Evolutionary conservation across 2,797 vertebrate genomes (phyloP).

Genomic region (Macrochelys suwanniensis): DNA sequence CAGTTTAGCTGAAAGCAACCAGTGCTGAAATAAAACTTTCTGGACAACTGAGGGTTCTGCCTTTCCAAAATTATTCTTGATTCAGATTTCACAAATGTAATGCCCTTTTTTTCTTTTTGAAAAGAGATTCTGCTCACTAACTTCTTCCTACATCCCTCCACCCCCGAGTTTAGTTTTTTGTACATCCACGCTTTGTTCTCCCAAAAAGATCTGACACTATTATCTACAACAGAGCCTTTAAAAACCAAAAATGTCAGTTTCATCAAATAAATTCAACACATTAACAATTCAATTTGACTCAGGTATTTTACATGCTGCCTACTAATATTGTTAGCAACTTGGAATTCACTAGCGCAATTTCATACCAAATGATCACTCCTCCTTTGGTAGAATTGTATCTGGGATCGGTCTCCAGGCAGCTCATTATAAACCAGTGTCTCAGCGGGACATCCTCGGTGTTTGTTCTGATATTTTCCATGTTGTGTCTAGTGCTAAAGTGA

Average conservation of each 20-base stretch:
- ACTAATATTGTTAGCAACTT: neutral
- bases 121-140: neutral
- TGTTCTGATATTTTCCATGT: neutral
- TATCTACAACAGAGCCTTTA: neutral
- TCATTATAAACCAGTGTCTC: neutral
- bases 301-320: neutral
- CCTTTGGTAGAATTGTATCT: neutral
- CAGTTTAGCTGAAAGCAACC: neutral
- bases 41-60: neutral
- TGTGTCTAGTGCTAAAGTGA: neutral
- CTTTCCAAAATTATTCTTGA: neutral
- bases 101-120: neutral
- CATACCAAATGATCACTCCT: accelerated
- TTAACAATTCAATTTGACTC: accelerated
- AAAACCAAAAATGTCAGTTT: neutral
- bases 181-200: neutral
- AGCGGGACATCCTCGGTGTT: neutral
- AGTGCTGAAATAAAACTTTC: neutral
- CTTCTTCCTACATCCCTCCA: neutral
- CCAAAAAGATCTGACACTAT: neutral
- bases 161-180: neutral
- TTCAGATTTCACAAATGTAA: neutral
- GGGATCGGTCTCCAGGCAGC: neutral
- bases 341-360: neutral
- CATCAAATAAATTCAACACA: neutral